Evolutionary conservation across 1,140 invertebrate species (phyloP), one percentile per base, ranked within the genome.

Genomic region (Nebria ingens): DNA sequence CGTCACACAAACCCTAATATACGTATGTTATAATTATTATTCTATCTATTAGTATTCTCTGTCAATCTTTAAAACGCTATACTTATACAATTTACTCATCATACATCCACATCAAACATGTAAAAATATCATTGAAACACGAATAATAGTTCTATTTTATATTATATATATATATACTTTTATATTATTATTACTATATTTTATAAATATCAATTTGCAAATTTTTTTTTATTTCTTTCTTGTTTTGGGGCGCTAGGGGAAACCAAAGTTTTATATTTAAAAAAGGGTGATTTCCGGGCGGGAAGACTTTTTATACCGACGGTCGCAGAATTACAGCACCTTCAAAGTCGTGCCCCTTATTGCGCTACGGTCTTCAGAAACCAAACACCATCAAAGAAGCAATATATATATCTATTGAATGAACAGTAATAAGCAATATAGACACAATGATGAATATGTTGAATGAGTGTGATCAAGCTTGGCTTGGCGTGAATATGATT

Each of bases 251-350:
- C n/a, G n/a, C n/a, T n/a, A n/a, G n/a, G n/a, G 6, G 40, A 45
- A 45, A 11, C 6, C 3, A 11, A 11, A 45, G 40, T 6, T 20
- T 21, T 55, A 17, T 4, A 49, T 19, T 63, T 59, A 53, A 52
- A 58, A 59, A 45, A 56, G 54, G 53, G 58, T 63, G 63, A 64
- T 66, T 67, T 63, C 63, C 63, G 64, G 68, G 68, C 61, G 65
- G 68, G 68, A 69, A 69, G 68, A 69, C 68, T 66, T 66, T 67
- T 58, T 51, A n/a, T 62, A 59, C 57, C 60, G 56, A 61, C 62
- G 62, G 62, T 64, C 63, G 63, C 62, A 60, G 40, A 45, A 45
- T 45, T 12, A 56, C 61, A 65, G 64, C 63, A 67, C 63, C 62
- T 62, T 54, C 56, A 62, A 66, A 66, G 66, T 68, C 64, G 62